Conservation (phyloP, 2,113 vertebrate genomes). For the Rallus limicola region DNA sequence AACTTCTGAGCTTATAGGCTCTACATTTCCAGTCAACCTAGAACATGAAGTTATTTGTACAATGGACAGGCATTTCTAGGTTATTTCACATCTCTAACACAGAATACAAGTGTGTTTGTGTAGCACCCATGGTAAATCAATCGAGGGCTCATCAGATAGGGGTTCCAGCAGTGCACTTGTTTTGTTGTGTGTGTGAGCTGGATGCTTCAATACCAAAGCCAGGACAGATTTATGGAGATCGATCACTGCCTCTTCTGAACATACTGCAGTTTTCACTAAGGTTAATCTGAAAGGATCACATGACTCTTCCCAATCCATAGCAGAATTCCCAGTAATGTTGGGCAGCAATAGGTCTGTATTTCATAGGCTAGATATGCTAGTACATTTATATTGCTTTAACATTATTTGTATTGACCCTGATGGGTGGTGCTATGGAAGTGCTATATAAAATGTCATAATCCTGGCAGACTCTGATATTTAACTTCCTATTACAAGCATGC, state of each 20-base stretch:
- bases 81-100: neutral
- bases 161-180: neutral
- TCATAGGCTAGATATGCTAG: neutral
- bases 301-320: neutral
- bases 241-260: neutral
- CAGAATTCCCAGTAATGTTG: neutral
- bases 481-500: neutral
- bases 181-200: rapidly evolving
- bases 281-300: neutral
- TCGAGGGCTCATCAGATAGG: neutral
- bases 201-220: neutral
- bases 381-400: neutral
- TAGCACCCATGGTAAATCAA: neutral
- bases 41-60: neutral
- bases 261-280: neutral
- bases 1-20: rapidly evolving
- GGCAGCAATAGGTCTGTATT: neutral
- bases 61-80: neutral
- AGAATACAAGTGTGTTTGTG: neutral
- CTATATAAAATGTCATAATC: neutral
- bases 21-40: neutral
- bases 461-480: slow-evolving; percentile 1
- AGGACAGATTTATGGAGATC: neutral
- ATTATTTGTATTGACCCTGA: neutral
- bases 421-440: neutral